Conservation (phyloP, 1,140 invertebrate genomes). For the Olivierus martensii region DNA sequence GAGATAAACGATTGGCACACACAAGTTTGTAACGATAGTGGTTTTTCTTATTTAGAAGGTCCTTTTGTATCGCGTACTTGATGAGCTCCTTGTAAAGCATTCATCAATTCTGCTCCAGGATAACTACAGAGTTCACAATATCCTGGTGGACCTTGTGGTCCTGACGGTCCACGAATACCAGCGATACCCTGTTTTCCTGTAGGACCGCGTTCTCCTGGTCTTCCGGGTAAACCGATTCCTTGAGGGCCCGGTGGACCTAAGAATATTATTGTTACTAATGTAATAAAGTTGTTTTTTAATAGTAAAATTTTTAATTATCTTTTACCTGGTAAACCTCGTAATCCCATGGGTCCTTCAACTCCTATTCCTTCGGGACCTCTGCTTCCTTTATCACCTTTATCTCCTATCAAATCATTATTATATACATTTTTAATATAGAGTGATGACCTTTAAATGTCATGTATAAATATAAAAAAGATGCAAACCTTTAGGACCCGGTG, state of each 20-base stretch:
- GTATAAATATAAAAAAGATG: background rate
- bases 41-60: constrained; percentile 6
- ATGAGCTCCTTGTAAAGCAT: constrained; percentile 4
- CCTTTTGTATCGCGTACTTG: constrained; percentile 8
- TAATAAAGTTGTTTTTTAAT: background rate
- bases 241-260: constrained; percentile 44
- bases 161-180: constrained; percentile 9
- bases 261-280: constrained; percentile 5
- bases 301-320: background rate
- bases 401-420: constrained; percentile 17
- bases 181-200: constrained; percentile 42
- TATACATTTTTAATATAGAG: background rate
- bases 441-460: background rate
- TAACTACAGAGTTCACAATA: constrained; percentile 37
- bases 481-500: constrained; percentile 32
- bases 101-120: constrained; percentile 14
- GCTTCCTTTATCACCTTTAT: constrained; percentile 56
- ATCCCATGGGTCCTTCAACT: constrained; percentile 48
- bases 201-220: constrained; percentile 46
- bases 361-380: constrained; percentile 50
- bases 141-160: constrained; percentile 32
- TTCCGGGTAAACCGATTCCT: constrained; percentile 42
- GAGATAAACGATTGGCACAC: no score
- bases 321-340: constrained; percentile 35
- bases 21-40: no score